Evolutionary conservation across 2,113 vertebrate genomes (phyloP).

Genomic region (Corythaeola cristata): DNA sequence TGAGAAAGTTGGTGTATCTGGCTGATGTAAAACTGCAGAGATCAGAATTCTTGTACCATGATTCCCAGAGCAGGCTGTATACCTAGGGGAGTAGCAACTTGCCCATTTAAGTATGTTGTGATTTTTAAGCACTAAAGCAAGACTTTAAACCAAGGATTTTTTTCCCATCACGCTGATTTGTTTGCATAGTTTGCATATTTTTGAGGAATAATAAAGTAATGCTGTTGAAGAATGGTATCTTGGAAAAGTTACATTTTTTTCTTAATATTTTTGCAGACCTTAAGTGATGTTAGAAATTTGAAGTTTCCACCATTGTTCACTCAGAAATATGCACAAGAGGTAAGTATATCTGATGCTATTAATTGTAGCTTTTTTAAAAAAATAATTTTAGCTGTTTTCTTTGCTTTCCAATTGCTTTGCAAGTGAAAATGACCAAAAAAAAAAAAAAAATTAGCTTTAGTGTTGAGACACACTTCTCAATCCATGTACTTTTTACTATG

Average conservation of each 20-base stretch:
- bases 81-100: background rate
- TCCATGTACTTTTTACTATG: background rate
- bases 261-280: conserved; percentile 78
- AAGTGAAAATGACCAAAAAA: background rate
- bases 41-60: background rate
- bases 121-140: background rate
- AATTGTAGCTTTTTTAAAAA: background rate
- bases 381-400: background rate
- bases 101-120: background rate
- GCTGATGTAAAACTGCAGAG: background rate
- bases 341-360: conserved; percentile 64
- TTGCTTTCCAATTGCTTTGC: background rate
- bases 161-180: background rate
- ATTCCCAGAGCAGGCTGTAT: background rate
- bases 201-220: background rate
- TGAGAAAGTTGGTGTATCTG: background rate
- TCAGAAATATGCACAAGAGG: conserved; percentile 89
- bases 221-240: background rate
- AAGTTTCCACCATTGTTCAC: conserved; percentile 88
- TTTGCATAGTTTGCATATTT: background rate
- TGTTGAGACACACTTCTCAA: background rate
- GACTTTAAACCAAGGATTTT: background rate
- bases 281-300: conserved; percentile 89
- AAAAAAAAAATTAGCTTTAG: background rate
- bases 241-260: background rate